These are phyloP conservation scores for Emydura subglobosa DNA, from an alignment of 2,113 vertebrate species.

Conservation along the genomic window DNA sequence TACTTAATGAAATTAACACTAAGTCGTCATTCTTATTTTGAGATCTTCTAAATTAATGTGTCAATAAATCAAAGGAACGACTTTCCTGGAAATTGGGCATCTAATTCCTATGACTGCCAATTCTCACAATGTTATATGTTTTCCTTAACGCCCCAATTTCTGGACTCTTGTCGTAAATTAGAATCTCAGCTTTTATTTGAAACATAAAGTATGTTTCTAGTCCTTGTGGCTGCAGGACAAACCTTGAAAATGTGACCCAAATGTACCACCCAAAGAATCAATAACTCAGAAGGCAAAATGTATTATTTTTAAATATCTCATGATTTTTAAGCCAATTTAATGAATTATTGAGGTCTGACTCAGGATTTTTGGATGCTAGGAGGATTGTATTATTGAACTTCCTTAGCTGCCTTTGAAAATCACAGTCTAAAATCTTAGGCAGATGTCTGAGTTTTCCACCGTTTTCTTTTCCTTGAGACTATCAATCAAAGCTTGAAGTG, in stretches of 20 bases:
- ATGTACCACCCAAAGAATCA: background rate
- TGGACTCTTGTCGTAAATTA: background rate
- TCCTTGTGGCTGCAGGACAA: background rate
- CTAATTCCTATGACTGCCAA: background rate
- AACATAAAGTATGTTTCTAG: background rate
- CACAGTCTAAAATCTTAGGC: background rate
- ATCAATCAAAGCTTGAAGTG: constrained; percentile 28
- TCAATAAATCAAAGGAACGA: background rate
- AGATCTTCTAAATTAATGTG: constrained; percentile 12
- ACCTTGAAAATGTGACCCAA: background rate
- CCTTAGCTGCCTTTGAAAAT: constrained; percentile 4
- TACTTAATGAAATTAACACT: background rate
- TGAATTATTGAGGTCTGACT: background rate
- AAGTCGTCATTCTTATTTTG: background rate
- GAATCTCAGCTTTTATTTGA: background rate
- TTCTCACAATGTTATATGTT: background rate
- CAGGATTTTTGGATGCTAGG: background rate
- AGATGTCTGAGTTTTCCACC: background rate
- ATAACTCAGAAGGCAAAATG: background rate
- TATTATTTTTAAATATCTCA: background rate
- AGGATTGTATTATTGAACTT: background rate
- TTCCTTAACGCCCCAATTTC: background rate
- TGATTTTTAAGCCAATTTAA: background rate
- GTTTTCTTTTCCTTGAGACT: background rate
- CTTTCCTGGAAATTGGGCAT: background rate